These are phyloP conservation scores for Oreotrochilus melanogaster DNA, from an alignment of 2,113 vertebrate genomes.

Conservation along the genomic window DNA sequence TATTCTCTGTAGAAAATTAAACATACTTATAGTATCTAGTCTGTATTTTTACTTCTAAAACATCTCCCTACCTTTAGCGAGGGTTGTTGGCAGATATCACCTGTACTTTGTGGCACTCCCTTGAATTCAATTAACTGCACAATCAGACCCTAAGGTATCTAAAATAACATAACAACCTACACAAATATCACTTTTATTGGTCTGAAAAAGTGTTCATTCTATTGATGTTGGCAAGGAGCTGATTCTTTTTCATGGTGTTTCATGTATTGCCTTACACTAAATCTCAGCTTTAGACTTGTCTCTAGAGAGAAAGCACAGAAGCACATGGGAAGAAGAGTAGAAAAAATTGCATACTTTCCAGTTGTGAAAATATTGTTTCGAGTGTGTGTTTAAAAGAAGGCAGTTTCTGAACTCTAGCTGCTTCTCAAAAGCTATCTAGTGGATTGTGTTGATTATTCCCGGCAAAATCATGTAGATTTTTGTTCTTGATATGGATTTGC, in stretches of 20 bases:
- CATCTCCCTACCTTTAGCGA: background rate
- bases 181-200: background rate
- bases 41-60: slow-evolving; percentile 4
- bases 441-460: background rate
- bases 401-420: background rate
- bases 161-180: background rate
- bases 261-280: background rate
- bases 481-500: background rate
- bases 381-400: background rate
- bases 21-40: background rate
- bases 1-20: slow-evolving; percentile 22
- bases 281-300: background rate
- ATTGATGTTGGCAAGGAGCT: background rate
- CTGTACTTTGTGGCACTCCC: background rate
- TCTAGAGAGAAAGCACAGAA: background rate
- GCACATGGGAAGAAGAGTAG: background rate
- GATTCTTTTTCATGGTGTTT: background rate
- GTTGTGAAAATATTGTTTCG: background rate
- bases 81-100: background rate
- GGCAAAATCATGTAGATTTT: background rate
- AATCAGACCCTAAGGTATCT: background rate
- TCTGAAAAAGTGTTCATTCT: background rate
- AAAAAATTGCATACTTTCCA: background rate
- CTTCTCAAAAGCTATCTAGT: background rate
- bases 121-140: slow-evolving; percentile 22